A percentile compares a stretch with the other conserved stretches of the same genome.
Evolutionary conservation across 2,888 invertebrate genomes (phyloP).

Genomic region (Andricus quercusramuli): DNA sequence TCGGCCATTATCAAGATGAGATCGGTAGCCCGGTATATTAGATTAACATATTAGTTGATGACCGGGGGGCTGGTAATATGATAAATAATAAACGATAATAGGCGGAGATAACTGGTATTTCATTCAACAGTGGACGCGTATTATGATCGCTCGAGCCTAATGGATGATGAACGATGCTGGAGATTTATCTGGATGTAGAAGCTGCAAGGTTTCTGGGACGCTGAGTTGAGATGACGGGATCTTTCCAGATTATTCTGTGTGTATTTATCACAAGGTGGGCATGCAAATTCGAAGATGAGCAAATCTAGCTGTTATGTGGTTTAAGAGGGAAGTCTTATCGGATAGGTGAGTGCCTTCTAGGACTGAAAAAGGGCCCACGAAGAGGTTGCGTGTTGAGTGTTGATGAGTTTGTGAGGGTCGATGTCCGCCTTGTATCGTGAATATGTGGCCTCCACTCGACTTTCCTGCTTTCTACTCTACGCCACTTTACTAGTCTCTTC

Average conservation of each 20-base stretch:
- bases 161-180: constrained; percentile 34
- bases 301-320: constrained; percentile 5
- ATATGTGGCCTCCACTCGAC: constrained; percentile 38
- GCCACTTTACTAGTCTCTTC: constrained; percentile 38
- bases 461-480: constrained; percentile 34
- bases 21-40: constrained; percentile 15
- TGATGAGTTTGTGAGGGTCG: constrained; percentile 40
- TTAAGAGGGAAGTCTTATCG: constrained; percentile 30
- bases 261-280: not conserved
- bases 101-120: constrained; percentile 30
- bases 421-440: constrained; percentile 38
- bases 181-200: constrained; percentile 20
- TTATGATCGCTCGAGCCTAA: constrained; percentile 26
- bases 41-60: constrained; percentile 34
- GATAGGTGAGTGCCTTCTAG: constrained; percentile 17
- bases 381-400: constrained; percentile 16
- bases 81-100: constrained; percentile 39
- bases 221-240: not conserved
- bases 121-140: constrained; percentile 31
- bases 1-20: constrained; percentile 27
- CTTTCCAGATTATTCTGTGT: constrained; percentile 7
- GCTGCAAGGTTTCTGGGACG: not conserved
- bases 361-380: constrained; percentile 35
- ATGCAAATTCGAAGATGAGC: constrained; percentile 6
- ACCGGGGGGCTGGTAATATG: constrained; percentile 29